Percentiles rank a stretch among this genome's conserved stretches.
These are phyloP conservation scores for Sebastes fasciatus DNA, from an alignment of 2,113 vertebrate species.

Conservation along the genomic window DNA sequence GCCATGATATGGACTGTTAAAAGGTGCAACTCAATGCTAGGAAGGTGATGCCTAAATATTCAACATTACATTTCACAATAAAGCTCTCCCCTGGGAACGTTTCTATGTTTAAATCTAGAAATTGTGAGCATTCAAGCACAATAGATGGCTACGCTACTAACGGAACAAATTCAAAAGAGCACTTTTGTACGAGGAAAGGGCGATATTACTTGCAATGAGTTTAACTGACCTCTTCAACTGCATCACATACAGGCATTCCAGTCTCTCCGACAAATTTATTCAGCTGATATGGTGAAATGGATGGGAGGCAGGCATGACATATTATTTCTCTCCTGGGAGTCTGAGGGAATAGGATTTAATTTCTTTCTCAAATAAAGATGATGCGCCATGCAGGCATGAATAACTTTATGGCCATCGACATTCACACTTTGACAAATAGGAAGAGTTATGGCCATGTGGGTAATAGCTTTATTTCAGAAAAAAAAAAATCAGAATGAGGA, in stretches of 20 bases:
- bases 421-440: conserved; percentile 79
- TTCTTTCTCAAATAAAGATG: conserved; percentile 76
- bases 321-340: conserved; percentile 72
- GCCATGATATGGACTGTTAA: not conserved
- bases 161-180: conserved; percentile 34
- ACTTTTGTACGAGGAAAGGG: conserved; percentile 25
- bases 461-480: conserved; percentile 55
- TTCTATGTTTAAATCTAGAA: conserved; percentile 28
- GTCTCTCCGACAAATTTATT: conserved; percentile 60
- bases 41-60: not conserved
- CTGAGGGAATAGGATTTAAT: conserved; percentile 74
- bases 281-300: conserved; percentile 69
- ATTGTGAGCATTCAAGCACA: conserved; percentile 3
- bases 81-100: not conserved
- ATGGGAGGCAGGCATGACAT: conserved; percentile 66
- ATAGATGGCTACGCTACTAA: not conserved
- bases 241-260: conserved; percentile 38
- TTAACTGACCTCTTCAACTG: conserved; percentile 62
- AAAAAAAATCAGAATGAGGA: not conserved
- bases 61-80: not conserved
- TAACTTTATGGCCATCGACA: conserved; percentile 74
- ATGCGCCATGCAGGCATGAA: conserved; percentile 69
- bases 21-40: not conserved
- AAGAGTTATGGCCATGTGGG: conserved; percentile 66
- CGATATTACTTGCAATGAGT: conserved; percentile 49